phyloP scores from a whole-genome alignment of 2,888 invertebrate species.

The Spicauda simplicius region DNA sequence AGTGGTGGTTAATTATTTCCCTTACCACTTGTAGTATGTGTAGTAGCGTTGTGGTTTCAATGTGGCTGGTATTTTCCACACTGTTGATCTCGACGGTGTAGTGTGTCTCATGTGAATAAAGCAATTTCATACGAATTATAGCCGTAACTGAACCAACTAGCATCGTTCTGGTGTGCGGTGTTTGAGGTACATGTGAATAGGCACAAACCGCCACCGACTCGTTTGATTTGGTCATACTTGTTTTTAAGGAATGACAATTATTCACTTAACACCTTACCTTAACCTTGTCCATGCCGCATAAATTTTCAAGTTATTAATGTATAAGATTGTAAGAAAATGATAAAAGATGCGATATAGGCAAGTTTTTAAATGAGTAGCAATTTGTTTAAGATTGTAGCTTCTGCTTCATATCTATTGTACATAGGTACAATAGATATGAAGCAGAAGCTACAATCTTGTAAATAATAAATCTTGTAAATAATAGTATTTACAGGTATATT shows the following conservation, averaged over 20 bases:
- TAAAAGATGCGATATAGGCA: not conserved
- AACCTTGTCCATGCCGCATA: slow-evolving; percentile 38
- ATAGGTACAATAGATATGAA: not conserved
- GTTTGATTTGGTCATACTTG: slow-evolving; percentile 13
- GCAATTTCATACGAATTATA: too few species aligned
- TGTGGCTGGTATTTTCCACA: too few species aligned
- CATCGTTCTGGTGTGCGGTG: too few species aligned
- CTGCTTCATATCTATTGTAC: not conserved
- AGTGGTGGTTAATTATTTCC: too few species aligned
- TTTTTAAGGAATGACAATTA: slow-evolving; percentile 24
- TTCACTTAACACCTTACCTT: slow-evolving; percentile 33
- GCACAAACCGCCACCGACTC: not conserved
- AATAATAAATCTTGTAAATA: too few species aligned
- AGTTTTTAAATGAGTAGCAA: not conserved
- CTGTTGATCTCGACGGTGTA: too few species aligned
- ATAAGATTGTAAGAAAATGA: not conserved
- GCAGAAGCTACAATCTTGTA: not conserved
- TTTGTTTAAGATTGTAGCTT: not conserved
- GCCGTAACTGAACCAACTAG: too few species aligned
- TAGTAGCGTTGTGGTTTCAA: too few species aligned
- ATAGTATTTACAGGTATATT: too few species aligned
- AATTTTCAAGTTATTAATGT: slow-evolving; percentile 5
- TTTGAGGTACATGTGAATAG: too few species aligned
- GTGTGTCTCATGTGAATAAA: too few species aligned
- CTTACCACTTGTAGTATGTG: too few species aligned